phyloP scores from a whole-genome alignment of 1,140 invertebrate species.

The Brachionus asplanchnoidis region DNA sequence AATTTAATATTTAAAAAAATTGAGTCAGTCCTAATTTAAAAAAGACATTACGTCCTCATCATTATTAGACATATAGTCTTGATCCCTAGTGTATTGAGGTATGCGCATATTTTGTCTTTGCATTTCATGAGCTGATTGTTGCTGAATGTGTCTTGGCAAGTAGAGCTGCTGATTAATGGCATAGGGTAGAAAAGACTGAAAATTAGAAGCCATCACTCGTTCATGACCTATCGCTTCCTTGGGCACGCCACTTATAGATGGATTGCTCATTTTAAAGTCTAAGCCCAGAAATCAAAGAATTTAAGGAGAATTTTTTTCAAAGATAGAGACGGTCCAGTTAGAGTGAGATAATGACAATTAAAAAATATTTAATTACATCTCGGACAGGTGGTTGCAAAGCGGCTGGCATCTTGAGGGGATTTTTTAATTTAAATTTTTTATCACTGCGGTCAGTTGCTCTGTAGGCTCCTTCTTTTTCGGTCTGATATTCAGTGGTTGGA shows the following conservation, averaged over 20 bases:
- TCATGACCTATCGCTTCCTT: not conserved
- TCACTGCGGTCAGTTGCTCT: not conserved
- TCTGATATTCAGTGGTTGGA: not conserved
- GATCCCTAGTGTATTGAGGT: not conserved
- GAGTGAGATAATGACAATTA: not conserved
- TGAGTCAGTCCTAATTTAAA: not conserved
- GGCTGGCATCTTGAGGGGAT: not conserved
- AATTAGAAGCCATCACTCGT: not conserved
- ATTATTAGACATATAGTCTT: not conserved
- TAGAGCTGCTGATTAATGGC: conserved; percentile 10
- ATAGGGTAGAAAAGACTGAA: conserved; percentile 19
- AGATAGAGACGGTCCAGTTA: conserved; percentile 23
- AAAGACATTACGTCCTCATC: conserved; percentile 21
- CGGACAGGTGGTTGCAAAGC: conserved; percentile 4
- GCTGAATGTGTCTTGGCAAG: not conserved
- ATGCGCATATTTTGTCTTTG: conserved; percentile 5
- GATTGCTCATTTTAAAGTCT: not conserved
- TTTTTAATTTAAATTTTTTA: conserved; percentile 13
- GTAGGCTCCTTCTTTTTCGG: not conserved
- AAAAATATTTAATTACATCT: not conserved
- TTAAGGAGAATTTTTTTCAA: not conserved
- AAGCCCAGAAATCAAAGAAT: not conserved
- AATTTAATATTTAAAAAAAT: no score
- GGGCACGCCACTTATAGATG: not conserved
- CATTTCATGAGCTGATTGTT: not conserved